Base-by-base conservation (phyloP, 2,888 invertebrate species). In the Podotricha telesiphe region DNA sequence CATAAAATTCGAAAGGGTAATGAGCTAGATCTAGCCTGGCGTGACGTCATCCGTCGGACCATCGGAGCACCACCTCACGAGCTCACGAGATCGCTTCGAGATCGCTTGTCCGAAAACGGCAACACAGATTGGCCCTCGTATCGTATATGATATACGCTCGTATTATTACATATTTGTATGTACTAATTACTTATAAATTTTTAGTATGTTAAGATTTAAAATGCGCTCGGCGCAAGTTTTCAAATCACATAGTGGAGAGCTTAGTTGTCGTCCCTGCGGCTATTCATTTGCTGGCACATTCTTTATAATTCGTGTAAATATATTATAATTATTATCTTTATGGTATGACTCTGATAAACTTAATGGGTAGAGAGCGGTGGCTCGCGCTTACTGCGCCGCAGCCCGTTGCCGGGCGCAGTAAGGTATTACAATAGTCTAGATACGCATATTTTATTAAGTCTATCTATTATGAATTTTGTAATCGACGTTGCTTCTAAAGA, bases 371-470 rank as follows among this genome's bases (percentile, higher is more conserved):
- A 76, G 77, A 76, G 73, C 74, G 76, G 61, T 75, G 72, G 68
- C 73, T 70, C 74, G 69, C 67, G 67, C 76, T 66, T 61, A 67
- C 74, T 64, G 20, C 59, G 48, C 62, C 48, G 58, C 58, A 56
- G 58, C 51, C 55, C 62, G 34, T 37, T 15, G 53, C 40, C 13
- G 40, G 10, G 19, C 34, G 62, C 80, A 76, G 79, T 82, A 78
- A 84, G 83, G 82, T 68, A 84, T 82, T 86, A 86, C 80, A 80
- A 86, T 89, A 91, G 87, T 88, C 87, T 92, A 91, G 91, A 90
- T 89, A 91, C 83, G 90, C 91, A 90, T 92, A 92, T 92, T 91
- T 90, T 91, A 91, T 91, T 91, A 91, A 92, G 91, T 90, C 90
- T 91, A 89, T 90, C 88, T 89, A 85, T 87, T 90, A 90, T 91